A percentile compares a stretch with the other conserved stretches of the same genome.
These are phyloP conservation scores for Cynaeus angustus DNA, from an alignment of 2,888 invertebrate species.

Conservation along the genomic window DNA sequence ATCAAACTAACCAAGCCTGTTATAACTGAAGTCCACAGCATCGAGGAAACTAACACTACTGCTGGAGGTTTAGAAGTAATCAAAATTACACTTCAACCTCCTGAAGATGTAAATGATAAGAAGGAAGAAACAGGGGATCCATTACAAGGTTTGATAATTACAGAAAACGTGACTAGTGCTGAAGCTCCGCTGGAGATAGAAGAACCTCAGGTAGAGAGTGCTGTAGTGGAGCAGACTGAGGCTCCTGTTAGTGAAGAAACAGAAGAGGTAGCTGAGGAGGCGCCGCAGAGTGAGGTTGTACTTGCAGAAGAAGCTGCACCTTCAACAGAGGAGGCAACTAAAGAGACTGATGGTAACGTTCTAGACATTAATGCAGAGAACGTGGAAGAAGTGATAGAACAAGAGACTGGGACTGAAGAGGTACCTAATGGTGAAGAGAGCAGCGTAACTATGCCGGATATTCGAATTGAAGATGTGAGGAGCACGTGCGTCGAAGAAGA, in stretches of 20 bases:
- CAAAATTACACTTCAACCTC: conserved; percentile 31
- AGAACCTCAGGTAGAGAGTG: neutral
- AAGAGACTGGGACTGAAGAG: conserved; percentile 15
- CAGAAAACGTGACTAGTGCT: neutral
- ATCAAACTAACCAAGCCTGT: conserved; percentile 44
- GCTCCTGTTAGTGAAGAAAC: neutral
- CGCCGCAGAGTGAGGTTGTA: neutral
- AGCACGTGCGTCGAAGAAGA: neutral
- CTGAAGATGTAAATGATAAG: conserved; percentile 2
- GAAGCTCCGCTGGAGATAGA: conserved; percentile 2
- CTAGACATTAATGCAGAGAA: conserved; percentile 11
- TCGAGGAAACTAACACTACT: conserved; percentile 28
- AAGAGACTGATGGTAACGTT: neutral
- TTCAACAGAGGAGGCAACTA: neutral
- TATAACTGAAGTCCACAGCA: conserved; percentile 43
- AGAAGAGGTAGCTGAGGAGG: neutral
- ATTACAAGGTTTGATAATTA: neutral
- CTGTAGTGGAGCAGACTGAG: neutral
- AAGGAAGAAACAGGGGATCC: conserved; percentile 5
- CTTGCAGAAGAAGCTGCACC: neutral
- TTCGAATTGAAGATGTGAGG: conserved; percentile 21
- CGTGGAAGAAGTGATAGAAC: conserved; percentile 2
- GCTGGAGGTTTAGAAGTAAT: conserved; percentile 47
- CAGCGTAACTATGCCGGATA: neutral
- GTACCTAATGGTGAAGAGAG: conserved; percentile 1